Evolutionary conservation across 2,888 invertebrate genomes (phyloP).

Genomic region (Lasioglossum oenotherae): DNA sequence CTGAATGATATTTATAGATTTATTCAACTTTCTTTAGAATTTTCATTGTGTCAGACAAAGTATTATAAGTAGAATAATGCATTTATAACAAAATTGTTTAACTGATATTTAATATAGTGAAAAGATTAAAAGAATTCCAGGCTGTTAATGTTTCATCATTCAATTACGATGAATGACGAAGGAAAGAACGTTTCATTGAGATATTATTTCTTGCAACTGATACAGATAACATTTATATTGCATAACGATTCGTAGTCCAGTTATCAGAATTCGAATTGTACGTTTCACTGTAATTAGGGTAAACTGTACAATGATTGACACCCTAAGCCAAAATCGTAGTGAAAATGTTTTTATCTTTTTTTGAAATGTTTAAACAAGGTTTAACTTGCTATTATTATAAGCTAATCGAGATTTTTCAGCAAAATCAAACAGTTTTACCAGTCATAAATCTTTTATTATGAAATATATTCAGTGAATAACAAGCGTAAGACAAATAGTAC

Average conservation of each 20-base stretch:
- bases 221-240: not conserved
- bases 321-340: too few relatives aligned
- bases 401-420: too few relatives aligned
- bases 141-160: not conserved
- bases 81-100: not conserved
- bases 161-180: not conserved
- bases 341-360: too few relatives aligned
- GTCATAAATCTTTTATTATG: too few relatives aligned
- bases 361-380: too few relatives aligned
- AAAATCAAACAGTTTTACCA: too few relatives aligned
- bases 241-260: not conserved
- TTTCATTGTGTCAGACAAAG: not conserved
- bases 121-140: not conserved
- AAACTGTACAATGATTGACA: too few relatives aligned
- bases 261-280: not conserved
- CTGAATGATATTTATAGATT: not conserved
- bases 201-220: not conserved
- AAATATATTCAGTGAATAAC: too few relatives aligned
- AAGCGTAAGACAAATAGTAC: too few relatives aligned
- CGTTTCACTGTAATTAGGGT: not conserved
- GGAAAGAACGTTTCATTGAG: not conserved
- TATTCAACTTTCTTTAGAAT: not conserved
- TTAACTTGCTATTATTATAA: too few relatives aligned
- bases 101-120: too few relatives aligned
- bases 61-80: not conserved